A percentile compares a stretch with the other conserved stretches of the same genome.
Evolutionary conservation across 2,888 invertebrate species (phyloP).

Genomic region (Notodonta dromedarius): DNA sequence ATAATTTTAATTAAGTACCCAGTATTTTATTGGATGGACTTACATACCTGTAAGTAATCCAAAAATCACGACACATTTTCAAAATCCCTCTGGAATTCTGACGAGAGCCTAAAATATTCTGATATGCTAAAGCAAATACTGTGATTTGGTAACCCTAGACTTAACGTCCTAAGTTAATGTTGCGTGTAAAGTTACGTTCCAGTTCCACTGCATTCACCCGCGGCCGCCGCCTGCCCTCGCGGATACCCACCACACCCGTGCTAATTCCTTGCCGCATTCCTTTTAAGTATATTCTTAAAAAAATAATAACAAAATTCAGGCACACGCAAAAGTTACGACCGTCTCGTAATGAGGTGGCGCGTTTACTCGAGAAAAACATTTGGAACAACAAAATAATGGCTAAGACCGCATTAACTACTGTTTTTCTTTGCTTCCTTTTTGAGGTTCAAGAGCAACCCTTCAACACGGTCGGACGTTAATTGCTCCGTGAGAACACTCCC

Average conservation of each 20-base stretch:
- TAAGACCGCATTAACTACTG: conserved; percentile 53
- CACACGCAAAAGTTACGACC: conserved; percentile 29
- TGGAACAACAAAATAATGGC: conserved; percentile 53
- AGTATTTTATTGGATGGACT: no score
- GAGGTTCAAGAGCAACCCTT: conserved; percentile 74
- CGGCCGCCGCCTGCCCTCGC: conserved; percentile 58
- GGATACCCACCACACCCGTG: conserved; percentile 68
- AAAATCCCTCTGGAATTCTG: no score
- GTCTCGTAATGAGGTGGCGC: conserved; percentile 34
- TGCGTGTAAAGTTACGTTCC: conserved; percentile 78
- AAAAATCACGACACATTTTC: no score
- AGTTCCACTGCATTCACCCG: conserved; percentile 70
- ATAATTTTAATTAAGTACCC: no score
- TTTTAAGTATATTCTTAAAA: conserved; percentile 17
- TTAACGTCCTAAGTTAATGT: conserved; percentile 72
- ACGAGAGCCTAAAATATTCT: no score
- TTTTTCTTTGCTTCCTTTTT: conserved; percentile 63
- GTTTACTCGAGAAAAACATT: conserved; percentile 42
- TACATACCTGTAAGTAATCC: no score
- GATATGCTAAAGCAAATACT: no score
- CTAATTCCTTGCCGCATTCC: conserved; percentile 47
- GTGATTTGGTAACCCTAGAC: no score
- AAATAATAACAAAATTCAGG: conserved; percentile 30
- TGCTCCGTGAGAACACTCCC: conserved; percentile 74
- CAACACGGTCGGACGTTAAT: conserved; percentile 71